phyloP scores from a whole-genome alignment of 92 coral and sea anemone species.

The Diadumene lineata region DNA sequence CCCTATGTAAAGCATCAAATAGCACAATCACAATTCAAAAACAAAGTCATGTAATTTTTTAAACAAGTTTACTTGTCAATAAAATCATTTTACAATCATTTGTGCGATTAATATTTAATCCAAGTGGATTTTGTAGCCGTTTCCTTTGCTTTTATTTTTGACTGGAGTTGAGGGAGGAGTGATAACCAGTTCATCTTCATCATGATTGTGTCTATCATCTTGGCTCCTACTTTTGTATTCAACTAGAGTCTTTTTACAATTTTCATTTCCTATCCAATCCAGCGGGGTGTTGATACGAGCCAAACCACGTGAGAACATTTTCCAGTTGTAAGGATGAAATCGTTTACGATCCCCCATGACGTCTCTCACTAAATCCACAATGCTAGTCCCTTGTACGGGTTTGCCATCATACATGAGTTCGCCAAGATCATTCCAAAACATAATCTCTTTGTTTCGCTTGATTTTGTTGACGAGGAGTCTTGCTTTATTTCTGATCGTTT shows the following conservation, averaged over 20 bases:
- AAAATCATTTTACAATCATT: background rate
- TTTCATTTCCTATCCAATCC: conserved; percentile 24
- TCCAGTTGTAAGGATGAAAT: conserved; percentile 27
- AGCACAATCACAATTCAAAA: background rate
- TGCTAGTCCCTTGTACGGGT: conserved; percentile 33
- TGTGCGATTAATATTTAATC: conserved; percentile 11
- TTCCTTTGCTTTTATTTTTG: conserved; percentile 6
- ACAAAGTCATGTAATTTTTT: background rate
- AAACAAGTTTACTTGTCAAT: background rate
- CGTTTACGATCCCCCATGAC: conserved; percentile 26
- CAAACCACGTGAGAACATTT: conserved; percentile 30
- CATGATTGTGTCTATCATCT: background rate
- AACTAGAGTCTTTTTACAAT: conserved; percentile 22
- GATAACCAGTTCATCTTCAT: background rate
- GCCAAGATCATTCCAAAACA: conserved; percentile 50
- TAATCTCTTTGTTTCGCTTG: conserved; percentile 30
- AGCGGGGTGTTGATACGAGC: conserved; percentile 19
- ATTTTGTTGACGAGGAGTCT: conserved; percentile 22
- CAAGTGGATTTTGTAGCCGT: conserved; percentile 8
- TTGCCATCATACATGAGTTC: conserved; percentile 39
- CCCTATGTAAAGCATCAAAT: conserved; percentile 3
- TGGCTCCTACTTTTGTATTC: conserved; percentile 1
- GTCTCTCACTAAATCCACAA: conserved; percentile 38
- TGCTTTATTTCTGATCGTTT: conserved; percentile 4
- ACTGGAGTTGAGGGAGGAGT: conserved; percentile 5